A percentile compares a stretch with the other conserved stretches of the same genome.
Evolutionary conservation across 2,797 vertebrate species (phyloP).

Genomic region (Sebastes trivittatus): DNA sequence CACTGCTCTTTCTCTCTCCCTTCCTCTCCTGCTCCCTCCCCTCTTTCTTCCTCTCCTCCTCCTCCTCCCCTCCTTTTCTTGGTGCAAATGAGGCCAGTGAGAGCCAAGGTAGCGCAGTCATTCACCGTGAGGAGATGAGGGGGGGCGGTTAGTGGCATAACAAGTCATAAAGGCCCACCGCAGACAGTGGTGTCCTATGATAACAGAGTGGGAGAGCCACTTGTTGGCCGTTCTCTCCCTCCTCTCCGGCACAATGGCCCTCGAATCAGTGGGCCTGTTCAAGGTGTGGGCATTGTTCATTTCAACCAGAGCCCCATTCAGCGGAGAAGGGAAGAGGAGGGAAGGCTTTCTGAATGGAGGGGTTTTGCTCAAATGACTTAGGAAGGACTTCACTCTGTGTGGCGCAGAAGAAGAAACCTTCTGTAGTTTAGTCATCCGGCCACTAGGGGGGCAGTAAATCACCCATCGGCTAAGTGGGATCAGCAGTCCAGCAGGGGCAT

Average conservation of each 20-base stretch:
- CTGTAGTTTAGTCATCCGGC: constrained; percentile 44
- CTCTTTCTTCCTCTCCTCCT: constrained; percentile 27
- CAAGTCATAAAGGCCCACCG: constrained; percentile 69
- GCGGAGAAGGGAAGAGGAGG: constrained; percentile 64
- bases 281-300: constrained; percentile 78
- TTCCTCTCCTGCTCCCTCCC: constrained; percentile 51
- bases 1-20: constrained; percentile 66
- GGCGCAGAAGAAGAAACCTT: constrained; percentile 42
- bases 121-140: constrained; percentile 45
- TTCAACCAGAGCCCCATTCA: constrained; percentile 66
- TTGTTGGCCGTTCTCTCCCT: constrained; percentile 64
- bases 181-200: constrained; percentile 66
- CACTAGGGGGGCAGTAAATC: constrained; percentile 52
- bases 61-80: constrained; percentile 49
- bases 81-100: constrained; percentile 75
- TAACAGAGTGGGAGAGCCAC: constrained; percentile 74
- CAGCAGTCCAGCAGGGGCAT: constrained; percentile 26
- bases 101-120: constrained; percentile 67
- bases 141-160: constrained; percentile 39
- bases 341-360: constrained; percentile 67
- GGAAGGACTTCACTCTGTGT: constrained; percentile 76
- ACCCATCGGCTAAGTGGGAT: constrained; percentile 1
- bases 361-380: constrained; percentile 74
- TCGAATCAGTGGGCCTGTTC: constrained; percentile 70
- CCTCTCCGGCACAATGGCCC: constrained; percentile 63